Base-by-base conservation (phyloP, 1,140 invertebrate species). In the Charaxes varanes region DNA sequence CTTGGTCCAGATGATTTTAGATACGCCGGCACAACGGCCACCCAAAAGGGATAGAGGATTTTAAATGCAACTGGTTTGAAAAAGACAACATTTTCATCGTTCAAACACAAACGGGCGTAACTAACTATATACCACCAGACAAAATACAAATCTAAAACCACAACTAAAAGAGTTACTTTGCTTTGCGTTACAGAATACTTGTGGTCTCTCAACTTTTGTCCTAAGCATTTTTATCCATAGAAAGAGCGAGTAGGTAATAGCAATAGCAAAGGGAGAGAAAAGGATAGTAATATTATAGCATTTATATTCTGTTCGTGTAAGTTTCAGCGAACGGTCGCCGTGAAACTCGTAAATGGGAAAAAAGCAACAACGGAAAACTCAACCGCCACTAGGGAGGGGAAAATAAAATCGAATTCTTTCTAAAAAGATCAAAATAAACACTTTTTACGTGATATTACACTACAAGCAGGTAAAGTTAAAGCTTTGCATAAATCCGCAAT, bases 281-380 rank as follows among this genome's bases (percentile, higher is more conserved):
- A 52, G 49, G 73, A 77, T 32, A 56, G 56, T 24, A 32, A 48
- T 52, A 74, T 62, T n/a, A 32, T 59, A 64, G 62, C 78, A 82
- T 82, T 82, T 82, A 80, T 82, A 82, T 82, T 82, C 76, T 67
- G 64, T 80, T 77, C 78, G 76, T 82, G 76, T 82, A 82, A 82
- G 78, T 82, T 82, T 82, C 78, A 82, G 78, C 76, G 71, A 80
- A 80, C 76, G 76, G 78, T 80, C 76, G 76, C 73, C 70, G 76
- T 83, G 76, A 83, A 83, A 83, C 76, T 79, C 76, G 76, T 80
- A 83, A 83, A 82, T 80, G 76, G 78, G 78, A 82, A 82, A 80
- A 82, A 82, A 82, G 76, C 78, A 80, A 82, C 76, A 82, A 74
- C 73, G 66, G 61, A 67, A 65, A 82, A 67, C 63, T 79, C 60